These are phyloP conservation scores for Sebastes cheni DNA, from an alignment of 2,797 vertebrate species.

Conservation along the genomic window DNA sequence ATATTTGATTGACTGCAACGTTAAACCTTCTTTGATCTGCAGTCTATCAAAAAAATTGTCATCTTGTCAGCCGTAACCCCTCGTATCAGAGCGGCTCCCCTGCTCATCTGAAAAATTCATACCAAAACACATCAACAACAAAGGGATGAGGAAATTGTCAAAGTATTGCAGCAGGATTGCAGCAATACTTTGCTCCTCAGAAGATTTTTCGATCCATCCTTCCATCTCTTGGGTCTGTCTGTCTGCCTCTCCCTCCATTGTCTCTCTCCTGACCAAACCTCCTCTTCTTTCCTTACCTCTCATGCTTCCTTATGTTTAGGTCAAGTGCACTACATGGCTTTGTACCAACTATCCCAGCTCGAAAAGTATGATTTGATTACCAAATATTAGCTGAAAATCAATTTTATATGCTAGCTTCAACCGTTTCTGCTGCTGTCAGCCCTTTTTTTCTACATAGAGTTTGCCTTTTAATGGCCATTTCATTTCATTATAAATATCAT, in stretches of 20 bases:
- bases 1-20: slow-evolving; percentile 45
- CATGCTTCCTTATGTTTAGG: background rate
- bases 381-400: background rate
- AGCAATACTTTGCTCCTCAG: slow-evolving; percentile 50
- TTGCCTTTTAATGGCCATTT: too few relatives aligned
- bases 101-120: slow-evolving; percentile 52
- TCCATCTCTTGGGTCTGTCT: slow-evolving; percentile 18
- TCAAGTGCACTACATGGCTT: background rate
- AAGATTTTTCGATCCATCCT: slow-evolving; percentile 41
- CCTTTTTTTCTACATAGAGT: too few relatives aligned
- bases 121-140: slow-evolving; percentile 65
- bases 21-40: slow-evolving; percentile 60
- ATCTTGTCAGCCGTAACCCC: slow-evolving; percentile 57
- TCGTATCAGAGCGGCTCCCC: slow-evolving; percentile 46
- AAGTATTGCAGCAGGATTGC: slow-evolving; percentile 71
- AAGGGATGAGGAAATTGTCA: slow-evolving; percentile 63
- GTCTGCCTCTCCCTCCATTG: background rate
- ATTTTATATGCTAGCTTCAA: background rate
- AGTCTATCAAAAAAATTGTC: slow-evolving; percentile 60
- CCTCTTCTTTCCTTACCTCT: background rate
- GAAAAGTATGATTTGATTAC: background rate
- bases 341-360: background rate
- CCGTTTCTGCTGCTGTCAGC: too few relatives aligned
- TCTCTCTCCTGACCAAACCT: background rate
- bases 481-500: too few relatives aligned